Evolutionary conservation across 2,888 invertebrate species (phyloP), one percentile per base, ranked within the genome.

Genomic region (Neria commutata): DNA sequence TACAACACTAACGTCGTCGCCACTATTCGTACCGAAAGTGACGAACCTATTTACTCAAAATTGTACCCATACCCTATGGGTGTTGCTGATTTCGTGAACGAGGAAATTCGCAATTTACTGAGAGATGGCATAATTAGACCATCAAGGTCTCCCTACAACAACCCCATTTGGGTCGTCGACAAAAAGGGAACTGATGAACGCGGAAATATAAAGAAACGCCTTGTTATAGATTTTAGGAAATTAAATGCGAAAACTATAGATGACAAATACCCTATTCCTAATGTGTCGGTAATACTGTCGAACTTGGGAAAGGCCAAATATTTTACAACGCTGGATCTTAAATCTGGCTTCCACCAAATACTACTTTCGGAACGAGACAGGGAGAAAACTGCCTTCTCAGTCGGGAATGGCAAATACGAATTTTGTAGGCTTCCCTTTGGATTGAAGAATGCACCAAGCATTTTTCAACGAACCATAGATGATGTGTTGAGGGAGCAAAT

Each of bases 271-370:
- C 33, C 50, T 4, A 50, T 50, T n/a, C 50, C 34, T 4, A 50
- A 50, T 34, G 14, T 50, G 34, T 52, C 10, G 6, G 11, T 3
- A 10, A 45, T 54, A 8, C 21, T 54, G 14, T 19, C 17, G 1
- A 54, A 54, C 8, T 26, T 55, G 10, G 33, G 47, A n/a, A 55
- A 24, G 14, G 51, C 34, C 19, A 11, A 46, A 19, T 48, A 37
- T 33, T 54, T 54, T n/a, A 29, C 45, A 14, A 54, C 54, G 10
- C n/a, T 54, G 8, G 54, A 54, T 23, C 17, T 54, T 6, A 37
- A 37, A n/a, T 37, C 37, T 4, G 37, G 37, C 4, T n/a, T 37
- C n/a, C 37, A 37, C 16, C 37, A 37, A 37, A 37, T 37, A 4
- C 16, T 37, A n/a, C 37, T 37, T 14, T 8, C 37, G n/a, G 19